Base-by-base conservation (phyloP, 2,888 invertebrate genomes). In the Lottia scabra region DNA sequence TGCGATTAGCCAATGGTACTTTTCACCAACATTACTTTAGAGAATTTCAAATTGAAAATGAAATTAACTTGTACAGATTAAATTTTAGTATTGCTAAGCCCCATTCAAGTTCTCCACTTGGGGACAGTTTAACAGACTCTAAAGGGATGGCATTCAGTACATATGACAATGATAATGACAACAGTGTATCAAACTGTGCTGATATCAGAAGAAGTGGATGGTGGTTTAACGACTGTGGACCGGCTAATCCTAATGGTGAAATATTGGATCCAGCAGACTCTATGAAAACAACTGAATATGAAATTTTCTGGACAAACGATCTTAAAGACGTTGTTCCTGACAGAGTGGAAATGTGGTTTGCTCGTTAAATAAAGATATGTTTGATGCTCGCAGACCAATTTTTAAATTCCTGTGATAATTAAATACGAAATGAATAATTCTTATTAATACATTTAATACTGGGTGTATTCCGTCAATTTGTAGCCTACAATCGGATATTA, bases 221-320 rank as follows among this genome's bases (percentile, higher is more conserved):
- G 67, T 67, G 46, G 67, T 67, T 48, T 26, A 67, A 67, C 27
- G 30, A 67, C 56, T 67, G 67, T 13, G 38, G 46, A 48, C 67
- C 30, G n/a, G 56, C 56, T 19, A 67, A 67, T 30, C 67, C 67
- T 26, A 67, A 67, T 46, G 67, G 67, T 23, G 48, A 48, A 56
- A 8, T 67, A 8, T 56, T 56, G 56, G 5, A 12, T 1, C 56
- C 56, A 10, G 13, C 19, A 10, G 56, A 56, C 23, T 8, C 19
- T 1, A 12, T 56, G 12, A 56, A 56, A 56, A 19, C 19, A 56
- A 56, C 56, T 23, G 56, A 56, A 10, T 56, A 56, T 12, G 56
- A 56, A 56, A 23, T 56, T 1, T 56, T 56, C 56, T 56, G 56
- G 56, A 56, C 56, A 10, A 6, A 56, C 16, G 56, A 56, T 16